Conservation (phyloP, 1,140 invertebrate species). For the Anadara kagoshimensis region DNA sequence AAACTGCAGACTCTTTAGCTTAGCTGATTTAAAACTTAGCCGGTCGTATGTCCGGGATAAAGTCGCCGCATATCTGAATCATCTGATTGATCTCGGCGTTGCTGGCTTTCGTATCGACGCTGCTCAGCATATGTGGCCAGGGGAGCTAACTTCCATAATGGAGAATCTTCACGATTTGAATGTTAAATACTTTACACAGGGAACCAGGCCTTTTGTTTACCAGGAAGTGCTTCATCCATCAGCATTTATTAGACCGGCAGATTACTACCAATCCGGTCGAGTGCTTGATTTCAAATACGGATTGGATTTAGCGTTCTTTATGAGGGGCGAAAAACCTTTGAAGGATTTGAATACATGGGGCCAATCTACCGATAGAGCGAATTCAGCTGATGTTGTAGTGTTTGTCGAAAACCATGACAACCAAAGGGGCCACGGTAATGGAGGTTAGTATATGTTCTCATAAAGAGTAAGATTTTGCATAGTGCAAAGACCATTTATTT, state of each 20-base stretch:
- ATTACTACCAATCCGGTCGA: conserved; percentile 74
- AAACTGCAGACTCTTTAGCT: conserved; percentile 82
- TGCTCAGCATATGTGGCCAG: conserved; percentile 62
- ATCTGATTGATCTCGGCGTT: conserved; percentile 83
- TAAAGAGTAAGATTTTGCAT: conserved; percentile 74
- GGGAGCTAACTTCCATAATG: conserved; percentile 45
- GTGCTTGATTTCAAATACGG: conserved; percentile 84
- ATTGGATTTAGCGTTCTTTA: conserved; percentile 18
- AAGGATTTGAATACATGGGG: conserved; percentile 48
- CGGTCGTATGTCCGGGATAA: conserved; percentile 80
- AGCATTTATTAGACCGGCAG: conserved; percentile 77
- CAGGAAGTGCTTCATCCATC: conserved; percentile 88
- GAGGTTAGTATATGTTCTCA: conserved; percentile 79
- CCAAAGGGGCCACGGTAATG: conserved; percentile 61
- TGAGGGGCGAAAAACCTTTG: conserved; percentile 17
- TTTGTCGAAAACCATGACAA: conserved; percentile 75
- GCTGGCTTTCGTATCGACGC: conserved; percentile 78
- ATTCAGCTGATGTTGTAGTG: conserved; percentile 64
- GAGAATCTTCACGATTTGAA: conserved; percentile 66
- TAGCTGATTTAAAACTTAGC: conserved; percentile 83
- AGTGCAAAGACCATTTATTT: too few relatives aligned
- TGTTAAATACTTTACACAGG: conserved; percentile 63
- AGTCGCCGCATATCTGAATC: conserved; percentile 78
- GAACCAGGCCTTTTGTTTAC: conserved; percentile 75
- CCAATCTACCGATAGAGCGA: conserved; percentile 51